phyloP scores from a whole-genome alignment of 2,797 vertebrate species.

The Taeniopygia guttata region DNA sequence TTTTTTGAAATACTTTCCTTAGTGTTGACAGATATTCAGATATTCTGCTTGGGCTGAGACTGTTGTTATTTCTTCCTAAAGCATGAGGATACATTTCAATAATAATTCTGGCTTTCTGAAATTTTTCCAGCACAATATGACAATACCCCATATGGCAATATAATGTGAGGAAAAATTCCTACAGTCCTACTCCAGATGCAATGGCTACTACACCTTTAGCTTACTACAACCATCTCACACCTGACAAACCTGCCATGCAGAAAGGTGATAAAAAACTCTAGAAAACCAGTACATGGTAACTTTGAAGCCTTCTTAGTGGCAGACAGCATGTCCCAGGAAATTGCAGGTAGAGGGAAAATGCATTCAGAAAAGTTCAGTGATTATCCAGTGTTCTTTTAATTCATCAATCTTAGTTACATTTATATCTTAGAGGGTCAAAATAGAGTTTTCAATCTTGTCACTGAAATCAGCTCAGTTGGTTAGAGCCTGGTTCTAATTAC shows the following conservation, averaged over 20 bases:
- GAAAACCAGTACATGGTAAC: not conserved
- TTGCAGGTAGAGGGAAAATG: not conserved
- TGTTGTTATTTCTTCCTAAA: not conserved
- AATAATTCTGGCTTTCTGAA: not conserved
- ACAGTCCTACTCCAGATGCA: not conserved
- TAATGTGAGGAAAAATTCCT: not conserved
- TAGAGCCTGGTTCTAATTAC: not conserved
- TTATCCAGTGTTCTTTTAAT: not conserved
- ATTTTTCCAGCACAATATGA: not conserved
- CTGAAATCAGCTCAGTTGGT: not conserved
- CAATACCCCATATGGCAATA: not conserved
- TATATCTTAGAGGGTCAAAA: not conserved
- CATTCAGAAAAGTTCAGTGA: not conserved
- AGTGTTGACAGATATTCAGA: not conserved
- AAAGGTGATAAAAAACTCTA: not conserved
- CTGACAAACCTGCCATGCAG: not conserved
- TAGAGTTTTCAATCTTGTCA: not conserved
- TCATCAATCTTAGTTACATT: not conserved
- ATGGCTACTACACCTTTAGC: not conserved
- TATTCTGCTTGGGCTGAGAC: not conserved
- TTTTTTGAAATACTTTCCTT: not conserved
- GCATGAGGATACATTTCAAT: not conserved
- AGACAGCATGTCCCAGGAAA: not conserved
- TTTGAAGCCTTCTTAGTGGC: not conserved
- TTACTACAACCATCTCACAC: not conserved